A percentile compares a stretch with the other conserved stretches of the same genome.
These are phyloP conservation scores for Chloropsis hardwickii DNA, from an alignment of 2,113 vertebrate species.

Conservation along the genomic window DNA sequence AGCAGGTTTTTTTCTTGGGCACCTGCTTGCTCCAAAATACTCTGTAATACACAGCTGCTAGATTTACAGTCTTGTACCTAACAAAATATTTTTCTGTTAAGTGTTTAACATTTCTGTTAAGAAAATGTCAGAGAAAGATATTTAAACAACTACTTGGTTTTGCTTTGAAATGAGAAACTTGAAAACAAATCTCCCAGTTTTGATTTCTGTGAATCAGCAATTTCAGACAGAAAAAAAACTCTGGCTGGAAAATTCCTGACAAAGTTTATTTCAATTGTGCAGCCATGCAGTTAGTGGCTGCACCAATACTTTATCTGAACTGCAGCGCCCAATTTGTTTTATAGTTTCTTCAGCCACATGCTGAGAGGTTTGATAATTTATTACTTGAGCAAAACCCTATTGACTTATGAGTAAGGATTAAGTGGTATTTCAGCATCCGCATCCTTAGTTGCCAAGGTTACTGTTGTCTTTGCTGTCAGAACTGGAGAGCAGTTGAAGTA, in stretches of 20 bases:
- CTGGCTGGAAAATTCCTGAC: neutral
- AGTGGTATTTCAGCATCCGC: neutral
- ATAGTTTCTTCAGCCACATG: neutral
- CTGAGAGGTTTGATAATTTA: neutral
- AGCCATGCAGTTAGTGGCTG: neutral
- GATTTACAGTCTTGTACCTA: neutral
- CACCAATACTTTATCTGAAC: neutral
- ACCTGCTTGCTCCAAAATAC: neutral
- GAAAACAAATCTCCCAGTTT: neutral
- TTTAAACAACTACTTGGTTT: neutral
- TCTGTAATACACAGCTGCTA: neutral
- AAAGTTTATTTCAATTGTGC: neutral
- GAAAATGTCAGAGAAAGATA: neutral
- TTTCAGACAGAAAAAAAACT: neutral
- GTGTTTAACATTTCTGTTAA: neutral
- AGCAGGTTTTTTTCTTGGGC: fast-evolving
- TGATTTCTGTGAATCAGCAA: neutral
- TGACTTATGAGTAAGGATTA: neutral
- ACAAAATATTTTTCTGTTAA: neutral
- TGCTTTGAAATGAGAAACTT: neutral
- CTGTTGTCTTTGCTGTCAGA: neutral
- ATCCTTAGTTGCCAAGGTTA: neutral
- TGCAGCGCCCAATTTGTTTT: neutral
- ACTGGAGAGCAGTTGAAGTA: neutral
- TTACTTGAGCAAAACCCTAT: neutral